Conservation (phyloP, 2,797 vertebrate species). For the Argentina silus region DNA sequence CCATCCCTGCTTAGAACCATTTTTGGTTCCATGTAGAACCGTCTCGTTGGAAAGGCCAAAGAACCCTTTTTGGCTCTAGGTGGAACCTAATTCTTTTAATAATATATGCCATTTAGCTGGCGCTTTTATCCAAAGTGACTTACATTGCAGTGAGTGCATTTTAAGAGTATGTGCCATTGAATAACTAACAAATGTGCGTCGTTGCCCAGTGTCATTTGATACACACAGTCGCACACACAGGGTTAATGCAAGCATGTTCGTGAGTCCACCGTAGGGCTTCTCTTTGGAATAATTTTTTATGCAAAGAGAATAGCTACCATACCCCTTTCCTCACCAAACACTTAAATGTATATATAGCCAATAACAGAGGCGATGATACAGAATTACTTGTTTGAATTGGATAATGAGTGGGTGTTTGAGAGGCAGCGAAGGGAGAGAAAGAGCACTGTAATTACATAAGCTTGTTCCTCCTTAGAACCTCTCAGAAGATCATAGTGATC, state of each 20-base stretch:
- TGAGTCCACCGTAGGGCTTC: conserved; percentile 40
- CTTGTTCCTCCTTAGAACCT: conserved; percentile 46
- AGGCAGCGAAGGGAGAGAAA: conserved; percentile 68
- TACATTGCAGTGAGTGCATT: too few relatives aligned
- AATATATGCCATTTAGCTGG: not conserved
- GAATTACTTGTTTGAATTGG: conserved; percentile 68
- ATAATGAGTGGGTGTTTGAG: conserved; percentile 79
- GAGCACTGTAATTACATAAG: conserved; percentile 77
- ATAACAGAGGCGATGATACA: conserved; percentile 65
- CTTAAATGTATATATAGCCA: conserved; percentile 66
- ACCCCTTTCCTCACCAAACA: conserved; percentile 47
- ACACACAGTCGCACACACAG: not conserved
- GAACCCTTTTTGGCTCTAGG: too few relatives aligned
- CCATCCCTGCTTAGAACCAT: too few relatives aligned
- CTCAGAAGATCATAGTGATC: conserved; percentile 75
- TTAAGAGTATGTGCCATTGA: not conserved
- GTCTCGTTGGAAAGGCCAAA: too few relatives aligned
- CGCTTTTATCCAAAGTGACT: too few relatives aligned
- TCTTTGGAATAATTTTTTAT: conserved; percentile 32
- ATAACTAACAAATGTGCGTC: not conserved
- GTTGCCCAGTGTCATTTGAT: not conserved
- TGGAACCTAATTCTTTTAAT: too few relatives aligned
- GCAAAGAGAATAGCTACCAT: conserved; percentile 33
- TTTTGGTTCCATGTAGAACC: too few relatives aligned
- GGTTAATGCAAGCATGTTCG: conserved; percentile 24